Percentiles rank a stretch among this genome's conserved stretches.
Evolutionary conservation across 2,888 invertebrate species (phyloP).

Genomic region (Hoplodrina ambigua): DNA sequence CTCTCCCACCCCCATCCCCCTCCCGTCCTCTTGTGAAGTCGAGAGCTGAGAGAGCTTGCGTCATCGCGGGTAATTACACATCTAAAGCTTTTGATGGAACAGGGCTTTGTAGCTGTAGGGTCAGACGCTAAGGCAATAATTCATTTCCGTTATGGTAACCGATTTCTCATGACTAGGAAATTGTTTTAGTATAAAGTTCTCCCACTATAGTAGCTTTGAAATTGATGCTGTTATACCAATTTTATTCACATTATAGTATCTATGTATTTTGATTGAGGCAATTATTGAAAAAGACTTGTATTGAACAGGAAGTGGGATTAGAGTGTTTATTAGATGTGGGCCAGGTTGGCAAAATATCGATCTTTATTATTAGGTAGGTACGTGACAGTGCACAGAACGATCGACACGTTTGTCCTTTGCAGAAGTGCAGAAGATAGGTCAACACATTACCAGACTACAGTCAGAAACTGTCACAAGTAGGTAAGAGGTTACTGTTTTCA

Average conservation of each 20-base stretch:
- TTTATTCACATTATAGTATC: too few relatives aligned
- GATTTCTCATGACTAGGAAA: slow-evolving; percentile 66
- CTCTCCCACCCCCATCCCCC: slow-evolving; percentile 50
- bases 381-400: too few relatives aligned
- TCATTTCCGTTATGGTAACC: slow-evolving; percentile 68
- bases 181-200: slow-evolving; percentile 45
- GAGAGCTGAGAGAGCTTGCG: slow-evolving; percentile 78
- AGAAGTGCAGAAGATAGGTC: not conserved
- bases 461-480: not conserved
- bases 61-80: slow-evolving; percentile 86
- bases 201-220: slow-evolving; percentile 13
- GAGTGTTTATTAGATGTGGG: too few relatives aligned
- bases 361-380: not conserved
- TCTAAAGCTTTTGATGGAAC: slow-evolving; percentile 84
- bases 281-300: too few relatives aligned
- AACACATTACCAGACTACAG: not conserved
- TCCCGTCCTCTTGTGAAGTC: slow-evolving; percentile 76
- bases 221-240: not conserved
- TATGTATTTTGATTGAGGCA: too few relatives aligned
- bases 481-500: not conserved
- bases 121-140: slow-evolving; percentile 68
- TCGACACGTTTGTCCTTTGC: too few relatives aligned
- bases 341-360: not conserved
- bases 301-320: too few relatives aligned
- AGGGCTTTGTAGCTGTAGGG: slow-evolving; percentile 75